Evolutionary conservation across 2,113 vertebrate species (phyloP).

Genomic region (sheep (Ovis aries)): DNA sequence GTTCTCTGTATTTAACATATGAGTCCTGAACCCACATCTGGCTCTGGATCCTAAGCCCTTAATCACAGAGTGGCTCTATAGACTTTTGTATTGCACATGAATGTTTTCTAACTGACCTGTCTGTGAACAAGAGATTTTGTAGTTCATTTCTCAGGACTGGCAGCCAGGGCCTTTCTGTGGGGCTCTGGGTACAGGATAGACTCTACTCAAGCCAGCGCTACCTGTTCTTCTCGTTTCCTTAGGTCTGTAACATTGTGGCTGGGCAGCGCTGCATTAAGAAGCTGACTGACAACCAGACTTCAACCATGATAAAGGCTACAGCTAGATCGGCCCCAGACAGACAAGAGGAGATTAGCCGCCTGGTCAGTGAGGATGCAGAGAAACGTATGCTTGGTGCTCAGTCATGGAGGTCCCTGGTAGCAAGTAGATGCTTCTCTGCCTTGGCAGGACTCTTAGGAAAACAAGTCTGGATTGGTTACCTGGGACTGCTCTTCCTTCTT

Average conservation of each 20-base stretch:
- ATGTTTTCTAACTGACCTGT: not conserved
- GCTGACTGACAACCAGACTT: constrained; percentile 87
- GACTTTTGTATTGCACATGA: not conserved
- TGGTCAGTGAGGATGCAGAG: constrained; percentile 76
- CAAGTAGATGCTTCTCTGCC: not conserved
- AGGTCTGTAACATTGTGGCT: constrained; percentile 89
- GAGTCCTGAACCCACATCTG: not conserved
- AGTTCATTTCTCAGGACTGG: not conserved
- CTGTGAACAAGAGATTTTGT: not conserved
- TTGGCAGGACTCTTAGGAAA: not conserved
- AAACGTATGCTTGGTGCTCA: not conserved
- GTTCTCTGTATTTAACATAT: not conserved
- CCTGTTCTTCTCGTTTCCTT: not conserved
- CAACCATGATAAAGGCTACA: constrained; percentile 89
- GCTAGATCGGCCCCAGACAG: constrained; percentile 87
- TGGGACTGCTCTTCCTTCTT: not conserved
- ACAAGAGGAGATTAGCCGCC: constrained; percentile 86
- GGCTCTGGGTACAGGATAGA: not conserved
- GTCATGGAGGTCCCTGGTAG: not conserved
- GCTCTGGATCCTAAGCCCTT: not conserved
- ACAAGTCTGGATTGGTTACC: constrained; percentile 3
- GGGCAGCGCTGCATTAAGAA: constrained; percentile 89
- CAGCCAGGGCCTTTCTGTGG: not conserved
- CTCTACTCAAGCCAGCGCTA: not conserved
- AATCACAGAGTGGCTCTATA: not conserved